Evolutionary conservation across 2,113 vertebrate species (phyloP).

Genomic region (Leptodactylus fuscus): DNA sequence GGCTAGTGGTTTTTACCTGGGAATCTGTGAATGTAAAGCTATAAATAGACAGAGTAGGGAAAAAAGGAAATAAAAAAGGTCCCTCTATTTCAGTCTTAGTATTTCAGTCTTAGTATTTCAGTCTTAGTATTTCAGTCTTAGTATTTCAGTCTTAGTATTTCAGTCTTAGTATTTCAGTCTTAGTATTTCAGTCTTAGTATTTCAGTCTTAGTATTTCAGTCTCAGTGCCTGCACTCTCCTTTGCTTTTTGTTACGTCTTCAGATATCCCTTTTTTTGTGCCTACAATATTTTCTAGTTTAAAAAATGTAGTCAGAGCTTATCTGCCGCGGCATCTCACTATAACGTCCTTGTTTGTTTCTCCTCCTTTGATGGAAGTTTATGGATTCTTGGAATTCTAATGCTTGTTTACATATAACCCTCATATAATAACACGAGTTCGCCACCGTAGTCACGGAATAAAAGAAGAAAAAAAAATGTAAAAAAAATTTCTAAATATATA

Average conservation of each 20-base stretch:
- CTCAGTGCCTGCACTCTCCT: no score
- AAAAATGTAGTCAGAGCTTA: conserved; percentile 20
- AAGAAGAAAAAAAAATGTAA: neutral
- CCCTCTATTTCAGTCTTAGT: neutral
- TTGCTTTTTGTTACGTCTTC: neutral
- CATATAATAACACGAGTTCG: neutral
- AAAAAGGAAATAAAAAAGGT: neutral
- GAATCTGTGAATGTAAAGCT: neutral
- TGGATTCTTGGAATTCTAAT: conserved; percentile 32
- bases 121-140: no score
- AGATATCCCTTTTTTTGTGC: neutral
- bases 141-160: no score
- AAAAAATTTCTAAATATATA: neutral
- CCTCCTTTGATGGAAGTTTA: conserved; percentile 27
- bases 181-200: no score
- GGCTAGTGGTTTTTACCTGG: no score
- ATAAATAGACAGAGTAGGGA: neutral
- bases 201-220: no score
- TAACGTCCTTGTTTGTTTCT: conserved; percentile 24
- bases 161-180: no score
- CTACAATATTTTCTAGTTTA: neutral
- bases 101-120: no score
- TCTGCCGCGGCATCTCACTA: neutral
- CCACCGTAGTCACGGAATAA: conserved; percentile 19
- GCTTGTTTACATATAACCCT: conserved; percentile 23